Conservation (phyloP, 2,113 vertebrate genomes). For the Anseranas semipalmata region DNA sequence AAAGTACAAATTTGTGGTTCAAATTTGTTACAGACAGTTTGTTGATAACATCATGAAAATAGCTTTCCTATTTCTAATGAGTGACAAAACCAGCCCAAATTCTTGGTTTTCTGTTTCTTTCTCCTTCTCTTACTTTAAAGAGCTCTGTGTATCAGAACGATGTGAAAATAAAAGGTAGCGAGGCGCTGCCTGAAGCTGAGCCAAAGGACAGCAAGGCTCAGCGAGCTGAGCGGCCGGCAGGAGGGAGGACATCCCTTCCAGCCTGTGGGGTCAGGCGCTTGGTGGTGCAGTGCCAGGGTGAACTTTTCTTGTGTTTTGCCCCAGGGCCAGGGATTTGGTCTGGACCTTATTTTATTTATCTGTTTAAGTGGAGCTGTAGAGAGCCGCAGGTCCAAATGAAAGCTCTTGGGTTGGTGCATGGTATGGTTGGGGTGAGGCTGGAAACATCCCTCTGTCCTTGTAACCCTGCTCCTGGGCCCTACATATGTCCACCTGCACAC, state of each 20-base stretch:
- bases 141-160: background rate
- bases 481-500: fast-evolving
- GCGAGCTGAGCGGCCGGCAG: background rate
- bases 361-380: background rate
- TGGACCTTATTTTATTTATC: background rate
- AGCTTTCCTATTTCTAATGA: background rate
- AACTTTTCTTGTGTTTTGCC: background rate
- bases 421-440: background rate
- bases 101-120: background rate
- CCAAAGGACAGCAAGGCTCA: background rate
- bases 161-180: fast-evolving
- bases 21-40: background rate
- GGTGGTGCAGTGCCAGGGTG: background rate
- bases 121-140: background rate
- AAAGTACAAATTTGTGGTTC: background rate
- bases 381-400: background rate
- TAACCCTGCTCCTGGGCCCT: background rate
- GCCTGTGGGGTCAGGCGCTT: background rate
- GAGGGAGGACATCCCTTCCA: background rate
- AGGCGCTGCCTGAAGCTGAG: background rate
- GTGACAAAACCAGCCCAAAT: background rate
- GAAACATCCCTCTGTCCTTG: background rate
- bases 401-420: background rate
- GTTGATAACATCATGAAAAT: background rate
- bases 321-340: background rate